These are phyloP conservation scores for Trachurus trachurus DNA, from an alignment of 2,797 vertebrate genomes.

Conservation along the genomic window DNA sequence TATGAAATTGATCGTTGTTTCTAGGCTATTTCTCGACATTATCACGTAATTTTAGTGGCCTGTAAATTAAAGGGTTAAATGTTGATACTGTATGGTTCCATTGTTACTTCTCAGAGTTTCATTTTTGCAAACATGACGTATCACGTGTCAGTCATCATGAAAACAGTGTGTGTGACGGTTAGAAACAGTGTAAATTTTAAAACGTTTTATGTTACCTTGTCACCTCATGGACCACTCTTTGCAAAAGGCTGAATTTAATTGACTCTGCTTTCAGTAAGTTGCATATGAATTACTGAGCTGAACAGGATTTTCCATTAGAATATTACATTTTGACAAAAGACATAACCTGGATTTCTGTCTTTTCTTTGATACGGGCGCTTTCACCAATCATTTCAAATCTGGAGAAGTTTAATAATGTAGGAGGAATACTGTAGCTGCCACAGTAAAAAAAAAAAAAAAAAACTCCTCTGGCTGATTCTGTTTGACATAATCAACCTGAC, in stretches of 20 bases:
- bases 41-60: no score
- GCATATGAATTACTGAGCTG: not conserved
- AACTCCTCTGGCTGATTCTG: conserved; percentile 21
- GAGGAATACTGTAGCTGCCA: conserved; percentile 5
- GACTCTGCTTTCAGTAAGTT: not conserved
- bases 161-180: no score
- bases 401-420: conserved; percentile 14
- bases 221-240: no score
- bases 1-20: no score
- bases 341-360: not conserved
- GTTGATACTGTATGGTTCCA: no score
- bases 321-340: not conserved
- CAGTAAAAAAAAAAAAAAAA: not conserved
- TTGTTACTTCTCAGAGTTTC: no score
- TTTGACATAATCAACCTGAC: conserved; percentile 58
- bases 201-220: no score
- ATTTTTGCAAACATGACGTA: no score
- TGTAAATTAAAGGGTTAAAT: no score
- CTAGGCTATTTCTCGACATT: no score
- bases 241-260: not conserved
- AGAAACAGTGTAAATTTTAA: no score
- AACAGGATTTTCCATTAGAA: not conserved
- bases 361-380: not conserved
- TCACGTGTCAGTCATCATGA: no score
- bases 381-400: conserved; percentile 22